These are phyloP conservation scores for Python bivittatus DNA, from an alignment of 2,113 vertebrate genomes.

Conservation along the genomic window DNA sequence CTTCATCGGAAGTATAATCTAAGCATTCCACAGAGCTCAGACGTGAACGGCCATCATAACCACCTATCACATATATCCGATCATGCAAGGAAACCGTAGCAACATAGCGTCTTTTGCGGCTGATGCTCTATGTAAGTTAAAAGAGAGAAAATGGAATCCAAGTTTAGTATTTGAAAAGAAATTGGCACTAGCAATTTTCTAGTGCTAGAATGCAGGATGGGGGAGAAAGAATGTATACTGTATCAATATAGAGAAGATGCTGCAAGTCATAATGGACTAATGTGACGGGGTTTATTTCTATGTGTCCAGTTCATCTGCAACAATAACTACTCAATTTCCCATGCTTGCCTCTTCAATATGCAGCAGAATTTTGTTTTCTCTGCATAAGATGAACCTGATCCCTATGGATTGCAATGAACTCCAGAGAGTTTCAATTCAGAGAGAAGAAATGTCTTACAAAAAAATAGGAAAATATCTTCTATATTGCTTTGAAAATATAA, in stretches of 20 bases:
- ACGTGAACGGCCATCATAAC: conserved; percentile 93
- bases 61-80: conserved; percentile 95
- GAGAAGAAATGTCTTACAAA: neutral
- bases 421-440: neutral
- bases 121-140: conserved; percentile 83
- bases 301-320: neutral
- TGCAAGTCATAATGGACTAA: neutral
- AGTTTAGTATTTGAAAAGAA: fast-evolving
- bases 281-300: fast-evolving
- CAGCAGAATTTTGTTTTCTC: neutral
- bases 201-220: neutral
- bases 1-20: conserved; percentile 94
- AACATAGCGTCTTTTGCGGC: conserved; percentile 93
- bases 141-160: fast-evolving
- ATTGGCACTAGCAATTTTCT: neutral
- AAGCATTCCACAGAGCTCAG: conserved; percentile 97
- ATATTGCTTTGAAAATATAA: neutral
- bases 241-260: neutral
- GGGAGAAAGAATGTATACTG: neutral
- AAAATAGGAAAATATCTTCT: neutral
- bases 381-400: neutral
- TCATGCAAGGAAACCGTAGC: conserved; percentile 95
- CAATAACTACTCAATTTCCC: conserved; percentile 3
- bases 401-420: neutral
- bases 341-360: neutral